Evolutionary conservation across 2,888 invertebrate species (phyloP).

Genomic region (Tinea trinotella): DNA sequence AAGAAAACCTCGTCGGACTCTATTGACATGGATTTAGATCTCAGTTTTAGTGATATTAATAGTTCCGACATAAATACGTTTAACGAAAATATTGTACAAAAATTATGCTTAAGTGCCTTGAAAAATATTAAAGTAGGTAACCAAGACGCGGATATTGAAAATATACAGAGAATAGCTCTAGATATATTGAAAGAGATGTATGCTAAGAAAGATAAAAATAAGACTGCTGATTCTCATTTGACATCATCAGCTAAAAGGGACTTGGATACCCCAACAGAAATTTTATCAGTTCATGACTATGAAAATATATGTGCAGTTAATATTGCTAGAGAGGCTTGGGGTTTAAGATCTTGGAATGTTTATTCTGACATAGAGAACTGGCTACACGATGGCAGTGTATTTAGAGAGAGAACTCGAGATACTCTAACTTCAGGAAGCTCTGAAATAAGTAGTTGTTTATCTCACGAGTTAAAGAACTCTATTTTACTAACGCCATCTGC

Average conservation of each 20-base stretch:
- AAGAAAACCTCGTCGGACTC: conserved; percentile 68
- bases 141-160: conserved; percentile 68
- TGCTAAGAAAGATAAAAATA: conserved; percentile 59
- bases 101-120: conserved; percentile 63
- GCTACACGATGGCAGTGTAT: conserved; percentile 74
- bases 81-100: conserved; percentile 69
- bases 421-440: conserved; percentile 73
- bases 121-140: conserved; percentile 70
- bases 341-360: conserved; percentile 75
- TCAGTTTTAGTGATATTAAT: conserved; percentile 69
- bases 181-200: conserved; percentile 70
- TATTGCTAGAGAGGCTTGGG: conserved; percentile 76
- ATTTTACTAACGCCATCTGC: conserved; percentile 52
- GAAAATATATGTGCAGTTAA: conserved; percentile 77
- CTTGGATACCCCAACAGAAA: conserved; percentile 68
- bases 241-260: conserved; percentile 57
- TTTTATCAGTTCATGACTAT: conserved; percentile 76
- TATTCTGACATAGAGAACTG: conserved; percentile 77
- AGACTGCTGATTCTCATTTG: conserved; percentile 41
- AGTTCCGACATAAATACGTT: conserved; percentile 69
- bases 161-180: conserved; percentile 67
- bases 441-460: conserved; percentile 65
- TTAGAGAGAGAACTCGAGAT: conserved; percentile 70
- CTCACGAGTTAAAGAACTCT: conserved; percentile 58
- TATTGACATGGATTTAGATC: conserved; percentile 66